A percentile compares a stretch with the other conserved stretches of the same genome.
These are phyloP conservation scores for Amitus sp. DNA, from an alignment of 2,888 invertebrate species.

Conservation along the genomic window DNA sequence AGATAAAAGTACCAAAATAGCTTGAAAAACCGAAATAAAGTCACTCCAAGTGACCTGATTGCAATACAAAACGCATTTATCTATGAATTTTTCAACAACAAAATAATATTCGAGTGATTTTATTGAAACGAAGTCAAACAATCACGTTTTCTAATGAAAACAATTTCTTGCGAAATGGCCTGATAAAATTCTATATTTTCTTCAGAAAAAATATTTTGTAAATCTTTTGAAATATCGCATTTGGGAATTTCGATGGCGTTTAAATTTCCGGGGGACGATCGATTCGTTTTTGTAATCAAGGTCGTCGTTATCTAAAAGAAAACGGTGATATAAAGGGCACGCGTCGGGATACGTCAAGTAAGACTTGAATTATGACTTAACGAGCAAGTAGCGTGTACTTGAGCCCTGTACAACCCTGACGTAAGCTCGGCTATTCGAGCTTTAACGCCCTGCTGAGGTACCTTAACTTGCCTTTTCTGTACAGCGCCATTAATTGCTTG, in stretches of 20 bases:
- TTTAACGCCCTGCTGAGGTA: constrained; percentile 58
- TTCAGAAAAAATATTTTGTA: too few species aligned
- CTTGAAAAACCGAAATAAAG: too few species aligned
- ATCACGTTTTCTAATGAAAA: too few species aligned
- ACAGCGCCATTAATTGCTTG: constrained; percentile 42
- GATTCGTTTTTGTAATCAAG: constrained; percentile 11
- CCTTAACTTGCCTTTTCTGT: constrained; percentile 52
- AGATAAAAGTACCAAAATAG: too few species aligned
- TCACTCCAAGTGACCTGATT: too few species aligned
- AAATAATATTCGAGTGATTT: too few species aligned
- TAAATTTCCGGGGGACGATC: constrained; percentile 14
- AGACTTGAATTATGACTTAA: constrained; percentile 65
- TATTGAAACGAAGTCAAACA: too few species aligned
- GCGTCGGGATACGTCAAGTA: constrained; percentile 38
- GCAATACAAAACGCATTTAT: too few species aligned
- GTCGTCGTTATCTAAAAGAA: neutral
- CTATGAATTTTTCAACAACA: too few species aligned
- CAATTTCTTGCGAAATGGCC: too few species aligned
- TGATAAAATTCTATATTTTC: too few species aligned
- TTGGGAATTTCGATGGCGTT: neutral
- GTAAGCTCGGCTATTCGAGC: constrained; percentile 58
- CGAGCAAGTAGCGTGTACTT: constrained; percentile 64
- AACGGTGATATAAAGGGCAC: constrained; percentile 18
- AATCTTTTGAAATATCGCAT: neutral
- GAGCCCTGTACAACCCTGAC: constrained; percentile 51